These are phyloP conservation scores for Drosophila borealis DNA, from an alignment of 2,888 invertebrate species.

Conservation along the genomic window DNA sequence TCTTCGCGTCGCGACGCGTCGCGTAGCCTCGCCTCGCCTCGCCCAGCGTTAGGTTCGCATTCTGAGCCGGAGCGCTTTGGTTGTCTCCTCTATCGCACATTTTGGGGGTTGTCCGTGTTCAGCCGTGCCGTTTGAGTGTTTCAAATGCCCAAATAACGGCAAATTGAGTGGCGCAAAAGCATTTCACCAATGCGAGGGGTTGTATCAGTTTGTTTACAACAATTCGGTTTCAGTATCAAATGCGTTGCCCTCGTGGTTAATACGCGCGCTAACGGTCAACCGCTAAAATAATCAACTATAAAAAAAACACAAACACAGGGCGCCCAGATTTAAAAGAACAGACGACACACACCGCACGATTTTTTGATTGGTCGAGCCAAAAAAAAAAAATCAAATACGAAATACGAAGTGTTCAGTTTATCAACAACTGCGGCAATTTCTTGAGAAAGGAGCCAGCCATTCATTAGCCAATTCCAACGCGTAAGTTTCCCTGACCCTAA, in stretches of 20 bases:
- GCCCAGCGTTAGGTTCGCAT: not conserved
- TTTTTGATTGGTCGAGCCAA: not conserved
- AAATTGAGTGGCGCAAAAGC: constrained; percentile 61
- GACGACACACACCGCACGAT: constrained; percentile 15
- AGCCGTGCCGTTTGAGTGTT: constrained; percentile 51
- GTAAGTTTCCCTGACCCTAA: constrained; percentile 58
- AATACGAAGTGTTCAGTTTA: constrained; percentile 11
- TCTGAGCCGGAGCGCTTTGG: constrained; percentile 51
- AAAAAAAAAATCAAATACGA: constrained; percentile 18
- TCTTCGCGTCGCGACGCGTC: constrained; percentile 7
- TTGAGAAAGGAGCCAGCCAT: constrained; percentile 37
- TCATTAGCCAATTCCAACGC: constrained; percentile 58
- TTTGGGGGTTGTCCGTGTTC: constrained; percentile 68
- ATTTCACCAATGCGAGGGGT: constrained; percentile 76
- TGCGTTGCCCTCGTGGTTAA: constrained; percentile 72
- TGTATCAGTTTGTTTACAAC: constrained; percentile 81
- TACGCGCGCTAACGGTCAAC: constrained; percentile 63
- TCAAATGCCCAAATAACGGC: constrained; percentile 69
- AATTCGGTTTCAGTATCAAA: constrained; percentile 76
- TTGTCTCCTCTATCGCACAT: constrained; percentile 22
- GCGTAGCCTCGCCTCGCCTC: not conserved
- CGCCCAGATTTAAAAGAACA: constrained; percentile 47
- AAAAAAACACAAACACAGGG: constrained; percentile 18
- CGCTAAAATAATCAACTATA: constrained; percentile 14
- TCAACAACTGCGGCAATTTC: constrained; percentile 21